These are phyloP conservation scores for Uria aalge DNA, from an alignment of 2,113 vertebrate genomes.

Conservation along the genomic window DNA sequence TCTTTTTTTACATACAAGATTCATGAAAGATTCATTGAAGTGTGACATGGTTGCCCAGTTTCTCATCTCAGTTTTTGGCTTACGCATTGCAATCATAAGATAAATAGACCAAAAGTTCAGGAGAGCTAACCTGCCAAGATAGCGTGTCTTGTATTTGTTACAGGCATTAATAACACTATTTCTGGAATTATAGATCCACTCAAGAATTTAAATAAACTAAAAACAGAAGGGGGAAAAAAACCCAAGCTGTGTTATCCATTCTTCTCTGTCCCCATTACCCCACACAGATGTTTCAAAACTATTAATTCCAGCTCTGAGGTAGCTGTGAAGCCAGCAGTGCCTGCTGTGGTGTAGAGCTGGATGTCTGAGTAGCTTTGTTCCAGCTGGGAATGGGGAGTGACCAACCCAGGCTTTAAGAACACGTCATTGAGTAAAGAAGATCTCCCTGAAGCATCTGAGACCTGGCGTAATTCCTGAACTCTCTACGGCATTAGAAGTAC, in stretches of 20 bases:
- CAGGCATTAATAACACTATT: neutral
- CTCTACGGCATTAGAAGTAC: neutral
- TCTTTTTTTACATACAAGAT: neutral
- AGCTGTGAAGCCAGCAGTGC: neutral
- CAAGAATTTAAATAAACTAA: neutral
- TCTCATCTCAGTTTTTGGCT: neutral
- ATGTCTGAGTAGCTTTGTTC: neutral
- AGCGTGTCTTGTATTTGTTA: neutral
- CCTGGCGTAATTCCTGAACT: neutral
- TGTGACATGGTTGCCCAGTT: neutral
- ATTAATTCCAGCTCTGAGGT: neutral
- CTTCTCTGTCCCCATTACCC: neutral
- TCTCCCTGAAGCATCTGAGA: neutral
- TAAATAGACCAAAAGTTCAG: neutral
- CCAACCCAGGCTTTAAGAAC: neutral
- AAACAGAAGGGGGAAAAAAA: neutral
- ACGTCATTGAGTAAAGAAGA: neutral
- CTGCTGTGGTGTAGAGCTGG: neutral
- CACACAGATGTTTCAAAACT: neutral
- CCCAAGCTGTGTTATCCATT: neutral
- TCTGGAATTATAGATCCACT: neutral
- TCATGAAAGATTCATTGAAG: neutral
- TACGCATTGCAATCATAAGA: neutral
- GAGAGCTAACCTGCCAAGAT: neutral
- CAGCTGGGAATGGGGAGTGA: neutral